Evolutionary conservation across 2,888 invertebrate genomes (phyloP).

Genomic region (Cremastinae sp.): DNA sequence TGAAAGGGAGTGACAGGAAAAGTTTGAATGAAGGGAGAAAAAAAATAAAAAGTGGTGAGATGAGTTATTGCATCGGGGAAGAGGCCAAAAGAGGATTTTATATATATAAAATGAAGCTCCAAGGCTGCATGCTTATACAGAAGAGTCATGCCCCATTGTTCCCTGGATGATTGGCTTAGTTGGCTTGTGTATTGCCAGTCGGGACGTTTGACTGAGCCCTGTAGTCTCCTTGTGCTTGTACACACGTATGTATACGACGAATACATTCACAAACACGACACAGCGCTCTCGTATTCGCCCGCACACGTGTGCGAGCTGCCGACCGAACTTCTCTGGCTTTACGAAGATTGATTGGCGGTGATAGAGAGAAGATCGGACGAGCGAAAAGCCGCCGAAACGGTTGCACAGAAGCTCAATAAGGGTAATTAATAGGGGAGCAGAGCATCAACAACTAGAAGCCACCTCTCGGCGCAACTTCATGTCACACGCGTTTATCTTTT

Average conservation of each 20-base stretch:
- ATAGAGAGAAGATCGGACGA: constrained; percentile 74
- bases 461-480: constrained; percentile 20
- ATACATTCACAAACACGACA: background rate
- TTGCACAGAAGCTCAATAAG: constrained; percentile 77
- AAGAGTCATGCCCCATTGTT: constrained; percentile 76
- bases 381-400: constrained; percentile 66
- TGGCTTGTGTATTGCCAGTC: constrained; percentile 58
- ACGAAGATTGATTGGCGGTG: constrained; percentile 78
- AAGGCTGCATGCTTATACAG: constrained; percentile 33
- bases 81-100: constrained; percentile 45
- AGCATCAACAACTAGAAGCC: constrained; percentile 38
- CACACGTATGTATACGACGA: constrained; percentile 10
- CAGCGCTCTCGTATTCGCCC: background rate
- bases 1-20: constrained; percentile 10
- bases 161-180: constrained; percentile 73
- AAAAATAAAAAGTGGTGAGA: constrained; percentile 46
- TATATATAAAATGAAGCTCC: constrained; percentile 47
- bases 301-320: constrained; percentile 46
- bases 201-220: constrained; percentile 76
- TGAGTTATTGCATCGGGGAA: constrained; percentile 63
- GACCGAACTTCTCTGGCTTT: constrained; percentile 54
- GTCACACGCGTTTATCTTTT: constrained; percentile 9
- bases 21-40: constrained; percentile 4
- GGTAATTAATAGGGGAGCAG: constrained; percentile 75
- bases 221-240: constrained; percentile 7